A percentile compares a stretch with the other conserved stretches of the same genome.
phyloP scores from a whole-genome alignment of 2,888 invertebrate genomes.

The Catocala fraxini region DNA sequence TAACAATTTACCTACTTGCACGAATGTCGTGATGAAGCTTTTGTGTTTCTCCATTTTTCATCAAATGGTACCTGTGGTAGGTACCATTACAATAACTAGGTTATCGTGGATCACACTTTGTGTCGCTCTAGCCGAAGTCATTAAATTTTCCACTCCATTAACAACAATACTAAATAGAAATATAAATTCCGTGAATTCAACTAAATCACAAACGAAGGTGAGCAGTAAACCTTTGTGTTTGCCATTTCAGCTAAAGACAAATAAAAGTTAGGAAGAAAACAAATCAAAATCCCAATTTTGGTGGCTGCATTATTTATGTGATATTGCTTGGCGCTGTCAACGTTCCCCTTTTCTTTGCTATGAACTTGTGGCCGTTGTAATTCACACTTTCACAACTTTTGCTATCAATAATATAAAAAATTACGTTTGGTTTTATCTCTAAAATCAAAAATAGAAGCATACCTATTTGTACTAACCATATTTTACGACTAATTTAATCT shows the following conservation, averaged over 20 bases:
- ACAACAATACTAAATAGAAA: slow-evolving; percentile 53
- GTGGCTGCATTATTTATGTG: slow-evolving; percentile 86
- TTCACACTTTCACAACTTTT: slow-evolving; percentile 76
- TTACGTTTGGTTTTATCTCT: slow-evolving; percentile 23
- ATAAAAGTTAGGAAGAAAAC: slow-evolving; percentile 85
- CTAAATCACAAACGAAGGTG: slow-evolving; percentile 44
- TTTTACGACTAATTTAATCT: too few relatives aligned
- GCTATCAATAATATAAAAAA: slow-evolving; percentile 62
- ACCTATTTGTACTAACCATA: too few relatives aligned
- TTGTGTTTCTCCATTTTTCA: too few relatives aligned
- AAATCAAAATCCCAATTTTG: slow-evolving; percentile 87
- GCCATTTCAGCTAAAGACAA: slow-evolving; percentile 72
- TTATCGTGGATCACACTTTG: not conserved
- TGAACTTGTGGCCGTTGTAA: slow-evolving; percentile 74
- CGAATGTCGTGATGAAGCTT: too few relatives aligned
- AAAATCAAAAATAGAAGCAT: not conserved
- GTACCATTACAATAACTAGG: not conserved
- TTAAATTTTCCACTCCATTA: slow-evolving; percentile 68
- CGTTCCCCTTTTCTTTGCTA: slow-evolving; percentile 80
- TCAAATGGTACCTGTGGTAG: too few relatives aligned
- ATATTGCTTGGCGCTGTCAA: slow-evolving; percentile 80
- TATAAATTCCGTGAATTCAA: slow-evolving; percentile 60
- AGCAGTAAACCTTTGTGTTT: slow-evolving; percentile 65
- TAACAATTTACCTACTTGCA: too few relatives aligned
- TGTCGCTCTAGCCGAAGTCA: slow-evolving; percentile 21